Conservation (phyloP, 2,888 invertebrate genomes). For the Dioctria linearis region DNA sequence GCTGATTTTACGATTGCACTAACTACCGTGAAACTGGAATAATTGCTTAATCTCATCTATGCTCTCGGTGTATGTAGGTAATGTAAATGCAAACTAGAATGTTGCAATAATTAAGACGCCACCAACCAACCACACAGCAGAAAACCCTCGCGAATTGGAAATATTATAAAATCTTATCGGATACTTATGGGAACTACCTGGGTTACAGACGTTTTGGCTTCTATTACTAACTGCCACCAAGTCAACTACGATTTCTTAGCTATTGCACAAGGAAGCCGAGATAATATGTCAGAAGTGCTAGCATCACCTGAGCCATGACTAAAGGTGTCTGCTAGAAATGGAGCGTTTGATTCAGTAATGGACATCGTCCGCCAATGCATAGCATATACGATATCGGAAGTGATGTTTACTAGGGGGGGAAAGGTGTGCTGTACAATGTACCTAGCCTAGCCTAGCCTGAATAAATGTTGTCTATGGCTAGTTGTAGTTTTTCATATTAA, state of each 20-base stretch:
- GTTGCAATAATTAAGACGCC: slow-evolving; percentile 17
- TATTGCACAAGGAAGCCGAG: neutral
- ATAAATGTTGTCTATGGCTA: too few relatives aligned
- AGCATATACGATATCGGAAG: slow-evolving; percentile 4
- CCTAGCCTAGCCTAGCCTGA: too few relatives aligned
- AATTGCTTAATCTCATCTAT: neutral
- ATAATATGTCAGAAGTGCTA: too few relatives aligned
- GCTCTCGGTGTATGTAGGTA: neutral
- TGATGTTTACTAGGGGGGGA: neutral
- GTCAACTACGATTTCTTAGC: neutral
- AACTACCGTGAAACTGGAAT: slow-evolving; percentile 12
- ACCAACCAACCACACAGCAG: slow-evolving; percentile 14
- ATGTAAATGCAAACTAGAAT: slow-evolving; percentile 3
- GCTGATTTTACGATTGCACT: slow-evolving; percentile 3
- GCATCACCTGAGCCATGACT: neutral
- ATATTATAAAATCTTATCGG: neutral
- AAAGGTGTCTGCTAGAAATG: slow-evolving; percentile 27
- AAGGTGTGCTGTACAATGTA: neutral
- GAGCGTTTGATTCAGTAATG: slow-evolving; percentile 1
- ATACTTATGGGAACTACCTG: slow-evolving; percentile 6
- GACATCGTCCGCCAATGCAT: neutral
- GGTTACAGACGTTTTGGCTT: neutral
- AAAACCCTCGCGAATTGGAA: slow-evolving; percentile 4
- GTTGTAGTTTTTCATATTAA: too few relatives aligned
- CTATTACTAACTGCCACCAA: neutral